Evolutionary conservation across 2,113 vertebrate species (phyloP), one percentile per base, ranked within the genome.

Genomic region (Zapus hudsonius): DNA sequence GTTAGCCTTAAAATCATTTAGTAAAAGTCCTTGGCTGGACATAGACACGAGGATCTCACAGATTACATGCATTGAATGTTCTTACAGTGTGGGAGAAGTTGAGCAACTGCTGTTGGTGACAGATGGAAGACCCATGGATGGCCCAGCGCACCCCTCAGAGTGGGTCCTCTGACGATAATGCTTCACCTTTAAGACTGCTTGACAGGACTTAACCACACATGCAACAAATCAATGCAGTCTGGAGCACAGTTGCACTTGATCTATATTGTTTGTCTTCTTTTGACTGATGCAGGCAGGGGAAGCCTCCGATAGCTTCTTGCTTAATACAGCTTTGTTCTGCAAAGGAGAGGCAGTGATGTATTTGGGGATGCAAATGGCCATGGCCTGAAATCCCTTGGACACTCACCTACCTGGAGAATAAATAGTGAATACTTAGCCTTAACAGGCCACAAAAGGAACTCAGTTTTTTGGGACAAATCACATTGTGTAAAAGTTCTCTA

Each of bases 291-390:
- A 84, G 87, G 95, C 82, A 36, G 2, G 73, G 76, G 94, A 88
- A 69, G 72, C 25, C 38, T 96, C 88, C 84, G 87, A 52, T 67
- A n/a, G 17, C 0, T 33, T 87, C 95, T 93, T 29, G 11, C 92
- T 69, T 97, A 94, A 93, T 61, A 89, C 1, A 96, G 90, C 96
- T 95, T 94, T 83, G 69, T 94, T 95, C 95, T 93, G 89, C 19
- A 91, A 63, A 91, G 89, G 55, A 94, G 91, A 94, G 93, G 59
- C 61, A 74, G 29, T 42, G 23, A 20, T 73, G 0, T 89, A 70
- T 94, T 96, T 96, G 83, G 63, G 91, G 93, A 64, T 81, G 87
- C n/a, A 74, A 90, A 82, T 93, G 76, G 42, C 63, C 61, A 84
- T 89, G 73, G 79, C 55, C 87, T 95, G 61, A 92, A 96, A 93